These are phyloP conservation scores for Rhodophaea formosa DNA, from an alignment of 2,888 invertebrate genomes.

Conservation along the genomic window DNA sequence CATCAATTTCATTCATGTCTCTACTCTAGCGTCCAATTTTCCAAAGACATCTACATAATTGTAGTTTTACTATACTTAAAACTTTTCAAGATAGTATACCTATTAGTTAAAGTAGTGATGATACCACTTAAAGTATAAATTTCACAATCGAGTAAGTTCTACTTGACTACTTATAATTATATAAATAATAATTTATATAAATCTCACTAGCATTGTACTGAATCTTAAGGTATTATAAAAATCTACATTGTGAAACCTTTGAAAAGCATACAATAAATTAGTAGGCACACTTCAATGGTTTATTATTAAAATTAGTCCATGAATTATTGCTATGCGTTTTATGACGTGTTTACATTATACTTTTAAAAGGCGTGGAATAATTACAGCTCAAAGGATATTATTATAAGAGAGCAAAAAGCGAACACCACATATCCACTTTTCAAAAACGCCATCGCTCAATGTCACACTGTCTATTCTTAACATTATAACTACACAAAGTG, in stretches of 20 bases:
- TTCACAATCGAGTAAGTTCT: no score
- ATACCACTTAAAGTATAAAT: no score
- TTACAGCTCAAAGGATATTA: no score
- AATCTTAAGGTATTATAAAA: background rate
- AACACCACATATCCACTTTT: no score
- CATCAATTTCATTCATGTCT: background rate
- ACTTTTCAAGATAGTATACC: no score
- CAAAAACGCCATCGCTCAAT: no score
- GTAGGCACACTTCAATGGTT: background rate
- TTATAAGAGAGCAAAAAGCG: no score
- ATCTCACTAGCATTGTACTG: constrained; percentile 15
- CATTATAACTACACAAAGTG: background rate
- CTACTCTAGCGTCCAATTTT: background rate
- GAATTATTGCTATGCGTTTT: background rate
- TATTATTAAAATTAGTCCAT: background rate
- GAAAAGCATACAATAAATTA: background rate
- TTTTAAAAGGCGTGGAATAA: background rate
- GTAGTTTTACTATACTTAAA: no score
- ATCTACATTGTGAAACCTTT: background rate
- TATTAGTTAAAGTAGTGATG: no score
- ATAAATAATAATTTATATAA: background rate
- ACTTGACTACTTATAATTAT: background rate
- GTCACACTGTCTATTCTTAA: background rate
- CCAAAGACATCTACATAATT: no score
- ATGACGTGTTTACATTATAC: background rate